Evolutionary conservation across 2,797 vertebrate genomes (phyloP).

Genomic region (Takifugu rubripes): DNA sequence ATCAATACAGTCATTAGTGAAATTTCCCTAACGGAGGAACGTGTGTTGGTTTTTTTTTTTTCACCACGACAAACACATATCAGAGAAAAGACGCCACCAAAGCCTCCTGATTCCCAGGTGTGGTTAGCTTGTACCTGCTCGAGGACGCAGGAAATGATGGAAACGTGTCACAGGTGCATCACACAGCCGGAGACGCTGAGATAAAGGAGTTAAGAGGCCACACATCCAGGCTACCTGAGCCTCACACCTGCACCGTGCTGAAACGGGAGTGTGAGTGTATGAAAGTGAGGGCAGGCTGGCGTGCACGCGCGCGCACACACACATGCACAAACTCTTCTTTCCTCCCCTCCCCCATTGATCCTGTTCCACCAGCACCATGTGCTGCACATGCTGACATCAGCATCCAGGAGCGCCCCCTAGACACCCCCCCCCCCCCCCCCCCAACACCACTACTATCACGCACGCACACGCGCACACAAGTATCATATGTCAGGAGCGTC

Average conservation of each 20-base stretch:
- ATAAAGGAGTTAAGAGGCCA: no score
- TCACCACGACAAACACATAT: no score
- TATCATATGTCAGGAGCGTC: conserved; percentile 42
- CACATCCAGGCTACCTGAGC: no score
- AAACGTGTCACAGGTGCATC: conserved; percentile 27
- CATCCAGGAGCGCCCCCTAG: conserved; percentile 66
- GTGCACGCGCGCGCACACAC: conserved; percentile 9
- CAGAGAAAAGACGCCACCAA: no score
- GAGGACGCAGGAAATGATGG: neutral
- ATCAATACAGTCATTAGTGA: conserved; percentile 66
- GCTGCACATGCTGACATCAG: conserved; percentile 81
- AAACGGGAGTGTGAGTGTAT: conserved; percentile 36
- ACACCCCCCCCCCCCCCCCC: conserved; percentile 16
- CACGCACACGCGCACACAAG: conserved; percentile 6
- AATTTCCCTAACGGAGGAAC: conserved; percentile 33
- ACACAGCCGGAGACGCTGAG: no score
- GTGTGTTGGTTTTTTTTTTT: neutral
- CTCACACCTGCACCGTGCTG: conserved; percentile 54
- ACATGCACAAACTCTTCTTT: conserved; percentile 4
- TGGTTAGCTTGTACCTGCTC: no score
- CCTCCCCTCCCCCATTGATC: conserved; percentile 21
- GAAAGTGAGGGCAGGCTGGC: conserved; percentile 9
- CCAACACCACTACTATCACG: conserved; percentile 14
- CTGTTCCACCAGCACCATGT: conserved; percentile 34
- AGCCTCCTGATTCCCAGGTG: no score